phyloP scores from a whole-genome alignment of 2,113 vertebrate species.

The Dipodomys merriami region DNA sequence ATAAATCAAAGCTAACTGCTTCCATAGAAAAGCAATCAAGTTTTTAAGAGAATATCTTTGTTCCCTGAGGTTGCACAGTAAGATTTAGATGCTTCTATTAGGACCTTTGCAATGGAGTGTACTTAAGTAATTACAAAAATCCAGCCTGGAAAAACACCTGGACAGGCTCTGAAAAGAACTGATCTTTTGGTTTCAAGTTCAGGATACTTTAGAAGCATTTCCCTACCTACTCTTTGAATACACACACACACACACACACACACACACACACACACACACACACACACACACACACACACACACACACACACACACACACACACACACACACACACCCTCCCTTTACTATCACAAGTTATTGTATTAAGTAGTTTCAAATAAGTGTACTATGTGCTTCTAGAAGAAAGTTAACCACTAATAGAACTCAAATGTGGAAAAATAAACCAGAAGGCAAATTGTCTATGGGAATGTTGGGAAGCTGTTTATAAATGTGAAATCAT shows the following conservation, averaged over 20 bases:
- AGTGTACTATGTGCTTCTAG: neutral
- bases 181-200: constrained; percentile 43
- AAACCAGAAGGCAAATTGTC: neutral
- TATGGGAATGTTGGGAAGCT: neutral
- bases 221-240: neutral
- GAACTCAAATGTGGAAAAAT: neutral
- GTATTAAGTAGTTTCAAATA: constrained; percentile 23
- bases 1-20: constrained; percentile 82
- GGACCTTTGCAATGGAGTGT: constrained; percentile 18
- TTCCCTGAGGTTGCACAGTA: constrained; percentile 60
- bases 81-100: constrained; percentile 77
- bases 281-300: neutral
- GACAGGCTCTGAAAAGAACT: constrained; percentile 9
- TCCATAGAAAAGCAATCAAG: constrained; percentile 74
- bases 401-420: neutral
- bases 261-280: neutral
- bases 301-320: neutral
- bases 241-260: neutral
- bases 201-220: neutral
- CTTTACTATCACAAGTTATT: neutral
- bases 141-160: constrained; percentile 56
- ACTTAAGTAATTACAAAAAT: constrained; percentile 74
- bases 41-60: constrained; percentile 76
- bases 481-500: constrained; percentile 41
- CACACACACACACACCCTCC: neutral